phyloP scores from a whole-genome alignment of 2,113 vertebrate species.

The Ranitomeya imitator region DNA sequence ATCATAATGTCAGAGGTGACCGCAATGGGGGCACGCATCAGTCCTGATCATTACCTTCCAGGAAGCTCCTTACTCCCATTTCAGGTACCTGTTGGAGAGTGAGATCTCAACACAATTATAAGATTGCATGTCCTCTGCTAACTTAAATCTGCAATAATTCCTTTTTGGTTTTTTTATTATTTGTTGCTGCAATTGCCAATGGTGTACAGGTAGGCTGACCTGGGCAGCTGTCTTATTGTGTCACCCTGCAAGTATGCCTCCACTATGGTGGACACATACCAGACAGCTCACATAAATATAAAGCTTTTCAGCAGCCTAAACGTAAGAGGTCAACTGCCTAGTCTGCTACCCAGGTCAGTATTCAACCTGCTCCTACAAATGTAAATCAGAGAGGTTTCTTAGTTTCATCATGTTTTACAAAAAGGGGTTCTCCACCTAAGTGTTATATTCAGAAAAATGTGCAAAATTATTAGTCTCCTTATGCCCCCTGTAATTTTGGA shows the following conservation, averaged over 20 bases:
- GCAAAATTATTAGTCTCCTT: no score
- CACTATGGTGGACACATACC: neutral
- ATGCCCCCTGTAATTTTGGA: no score
- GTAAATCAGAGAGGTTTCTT: neutral
- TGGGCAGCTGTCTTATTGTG: neutral
- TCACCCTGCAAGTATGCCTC: neutral
- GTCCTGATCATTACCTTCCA: slow-evolving; percentile 74
- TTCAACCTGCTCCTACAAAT: neutral
- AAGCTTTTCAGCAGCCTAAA: no score
- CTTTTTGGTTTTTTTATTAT: slow-evolving; percentile 59
- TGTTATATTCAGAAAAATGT: neutral
- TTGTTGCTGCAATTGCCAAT: slow-evolving; percentile 36
- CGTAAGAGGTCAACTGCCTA: no score
- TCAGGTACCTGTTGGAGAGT: slow-evolving; percentile 68
- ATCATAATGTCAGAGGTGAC: slow-evolving; percentile 87
- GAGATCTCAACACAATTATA: slow-evolving; percentile 63
- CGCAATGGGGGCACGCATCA: slow-evolving; percentile 78
- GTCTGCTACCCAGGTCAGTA: neutral
- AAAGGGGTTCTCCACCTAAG: neutral
- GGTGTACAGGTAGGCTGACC: neutral
- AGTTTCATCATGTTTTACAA: neutral
- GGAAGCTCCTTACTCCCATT: slow-evolving; percentile 81
- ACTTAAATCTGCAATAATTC: slow-evolving; percentile 66
- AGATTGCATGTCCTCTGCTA: slow-evolving; percentile 69
- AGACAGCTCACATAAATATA: no score